Percentiles rank a stretch among this genome's conserved stretches.
phyloP scores from a whole-genome alignment of 2,113 vertebrate species.

The Phylloscopus trochiloides region DNA sequence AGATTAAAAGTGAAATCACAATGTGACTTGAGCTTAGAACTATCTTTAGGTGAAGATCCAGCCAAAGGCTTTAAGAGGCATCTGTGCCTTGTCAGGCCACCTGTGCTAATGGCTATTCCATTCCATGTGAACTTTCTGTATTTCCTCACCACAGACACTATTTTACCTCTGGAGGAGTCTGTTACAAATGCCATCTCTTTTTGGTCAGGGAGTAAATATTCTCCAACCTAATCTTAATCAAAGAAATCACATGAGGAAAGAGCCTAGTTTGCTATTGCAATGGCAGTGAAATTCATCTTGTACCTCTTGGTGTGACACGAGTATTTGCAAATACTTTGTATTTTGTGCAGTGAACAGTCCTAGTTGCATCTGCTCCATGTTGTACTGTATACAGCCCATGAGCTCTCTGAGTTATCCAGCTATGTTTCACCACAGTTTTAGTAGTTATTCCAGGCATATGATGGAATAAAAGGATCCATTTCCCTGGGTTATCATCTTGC shows the following conservation, averaged over 20 bases:
- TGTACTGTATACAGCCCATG: too few species aligned
- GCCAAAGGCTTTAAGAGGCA: background rate
- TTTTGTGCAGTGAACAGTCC: background rate
- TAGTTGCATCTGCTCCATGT: background rate
- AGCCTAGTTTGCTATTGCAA: background rate
- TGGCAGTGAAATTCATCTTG: background rate
- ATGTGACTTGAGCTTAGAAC: background rate
- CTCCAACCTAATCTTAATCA: background rate
- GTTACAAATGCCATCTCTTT: background rate
- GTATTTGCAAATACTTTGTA: background rate
- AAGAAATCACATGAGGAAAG: background rate
- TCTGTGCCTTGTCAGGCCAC: background rate
- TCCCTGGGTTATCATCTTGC: background rate
- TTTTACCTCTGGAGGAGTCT: background rate
- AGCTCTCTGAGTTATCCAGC: background rate
- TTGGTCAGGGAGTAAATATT: background rate
- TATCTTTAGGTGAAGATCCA: background rate
- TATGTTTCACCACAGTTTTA: background rate
- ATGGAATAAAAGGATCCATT: background rate
- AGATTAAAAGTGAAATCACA: background rate
- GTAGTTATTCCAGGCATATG: background rate
- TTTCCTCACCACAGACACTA: accelerated
- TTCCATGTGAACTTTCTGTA: background rate
- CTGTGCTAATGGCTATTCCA: background rate
- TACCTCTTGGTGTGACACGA: background rate